phyloP scores from a whole-genome alignment of 2,113 vertebrate genomes.

The Talpa occidentalis region DNA sequence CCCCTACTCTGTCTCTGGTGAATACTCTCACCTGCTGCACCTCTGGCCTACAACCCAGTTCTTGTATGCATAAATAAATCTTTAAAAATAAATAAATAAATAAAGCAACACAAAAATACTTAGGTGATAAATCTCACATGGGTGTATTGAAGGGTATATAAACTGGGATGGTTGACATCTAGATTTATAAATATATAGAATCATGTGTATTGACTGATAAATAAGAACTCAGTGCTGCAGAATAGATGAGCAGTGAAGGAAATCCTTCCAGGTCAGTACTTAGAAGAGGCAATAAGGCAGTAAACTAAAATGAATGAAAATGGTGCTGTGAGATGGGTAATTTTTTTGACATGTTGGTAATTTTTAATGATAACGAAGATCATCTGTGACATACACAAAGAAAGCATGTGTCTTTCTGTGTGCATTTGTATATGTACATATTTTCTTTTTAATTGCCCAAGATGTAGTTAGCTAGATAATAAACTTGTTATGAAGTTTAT shows the following conservation, averaged over 20 bases:
- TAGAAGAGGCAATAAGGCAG: not conserved
- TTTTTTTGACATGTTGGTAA: conserved; percentile 75
- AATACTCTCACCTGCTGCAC: too few relatives aligned
- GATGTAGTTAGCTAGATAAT: conserved; percentile 73
- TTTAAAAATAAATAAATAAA: not conserved
- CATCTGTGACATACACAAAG: conserved; percentile 71
- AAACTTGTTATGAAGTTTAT: conserved; percentile 62
- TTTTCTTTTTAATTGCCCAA: conserved; percentile 10
- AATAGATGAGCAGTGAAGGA: not conserved
- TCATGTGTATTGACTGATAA: not conserved
- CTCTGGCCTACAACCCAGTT: too few relatives aligned
- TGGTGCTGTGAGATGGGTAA: conserved; percentile 36
- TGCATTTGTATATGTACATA: not conserved
- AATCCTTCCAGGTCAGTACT: not conserved
- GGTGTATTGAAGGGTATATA: not conserved
- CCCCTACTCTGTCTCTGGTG: too few relatives aligned
- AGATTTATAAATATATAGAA: not conserved
- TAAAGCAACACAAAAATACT: not conserved
- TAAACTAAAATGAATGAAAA: not conserved
- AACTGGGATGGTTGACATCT: not conserved
- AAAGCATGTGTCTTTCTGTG: not conserved
- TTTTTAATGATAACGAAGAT: conserved; percentile 75
- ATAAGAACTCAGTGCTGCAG: not conserved
- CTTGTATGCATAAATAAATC: too few relatives aligned
- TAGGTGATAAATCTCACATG: not conserved